Conservation (phyloP, 1,140 invertebrate species). For the Muscidifurax raptorellus region DNA sequence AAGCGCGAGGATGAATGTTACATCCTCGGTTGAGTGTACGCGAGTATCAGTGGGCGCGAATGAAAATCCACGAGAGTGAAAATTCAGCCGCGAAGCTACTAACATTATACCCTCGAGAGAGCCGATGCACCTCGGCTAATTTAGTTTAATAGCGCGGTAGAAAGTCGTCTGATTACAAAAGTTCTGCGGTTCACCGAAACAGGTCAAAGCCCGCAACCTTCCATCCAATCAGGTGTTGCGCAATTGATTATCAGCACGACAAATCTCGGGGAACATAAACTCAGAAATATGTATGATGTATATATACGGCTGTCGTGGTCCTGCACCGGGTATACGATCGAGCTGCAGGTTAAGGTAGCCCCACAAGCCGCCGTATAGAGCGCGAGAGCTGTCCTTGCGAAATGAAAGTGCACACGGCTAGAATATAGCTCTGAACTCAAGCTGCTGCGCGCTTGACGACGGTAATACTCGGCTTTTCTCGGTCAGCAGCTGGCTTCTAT, state of each 20-base stretch:
- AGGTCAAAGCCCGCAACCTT: neutral
- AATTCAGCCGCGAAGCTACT: neutral
- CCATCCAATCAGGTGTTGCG: neutral
- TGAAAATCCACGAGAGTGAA: neutral
- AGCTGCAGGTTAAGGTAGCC: neutral
- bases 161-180: neutral
- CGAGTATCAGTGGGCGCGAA: neutral
- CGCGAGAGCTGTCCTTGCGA: slow-evolving; percentile 68
- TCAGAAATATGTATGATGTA: no score
- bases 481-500: slow-evolving; percentile 26
- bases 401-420: slow-evolving; percentile 69
- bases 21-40: no score
- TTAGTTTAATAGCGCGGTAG: neutral
- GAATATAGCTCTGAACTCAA: neutral
- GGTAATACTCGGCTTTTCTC: slow-evolving; percentile 6
- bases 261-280: no score
- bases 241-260: neutral
- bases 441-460: neutral
- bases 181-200: neutral
- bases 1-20: neutral
- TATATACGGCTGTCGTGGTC: neutral
- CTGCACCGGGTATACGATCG: neutral
- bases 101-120: neutral
- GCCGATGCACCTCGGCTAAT: neutral
- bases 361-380: no score